A percentile compares a stretch with the other conserved stretches of the same genome.
These are phyloP conservation scores for Ectemnius continuus DNA, from an alignment of 2,888 invertebrate species.

Conservation along the genomic window DNA sequence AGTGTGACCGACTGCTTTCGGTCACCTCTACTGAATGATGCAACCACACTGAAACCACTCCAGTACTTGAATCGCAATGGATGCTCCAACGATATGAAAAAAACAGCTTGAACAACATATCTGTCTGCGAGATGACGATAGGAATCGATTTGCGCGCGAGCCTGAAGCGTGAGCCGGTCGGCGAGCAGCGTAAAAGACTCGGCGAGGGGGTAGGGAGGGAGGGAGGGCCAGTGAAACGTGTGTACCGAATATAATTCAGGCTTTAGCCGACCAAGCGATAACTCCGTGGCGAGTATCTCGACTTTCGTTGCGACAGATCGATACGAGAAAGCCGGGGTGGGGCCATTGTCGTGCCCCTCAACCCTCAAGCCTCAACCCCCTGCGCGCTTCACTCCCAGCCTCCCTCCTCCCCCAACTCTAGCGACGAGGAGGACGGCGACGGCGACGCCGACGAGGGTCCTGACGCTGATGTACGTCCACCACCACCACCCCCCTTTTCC, in stretches of 20 bases:
- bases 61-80: too few species aligned
- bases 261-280: constrained; percentile 64
- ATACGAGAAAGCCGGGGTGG: constrained; percentile 64
- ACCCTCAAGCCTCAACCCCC: constrained; percentile 25
- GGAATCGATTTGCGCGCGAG: too few species aligned
- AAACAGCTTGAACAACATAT: too few species aligned
- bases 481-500: constrained; percentile 25
- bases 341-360: constrained; percentile 57
- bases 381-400: constrained; percentile 35
- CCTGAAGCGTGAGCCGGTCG: too few species aligned
- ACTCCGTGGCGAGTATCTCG: constrained; percentile 61
- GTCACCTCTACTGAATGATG: too few species aligned
- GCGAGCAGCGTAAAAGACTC: too few species aligned
- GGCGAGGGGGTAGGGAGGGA: too few species aligned
- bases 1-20: constrained; percentile 21
- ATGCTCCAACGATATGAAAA: too few species aligned
- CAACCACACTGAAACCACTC: too few species aligned
- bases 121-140: too few species aligned
- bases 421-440: constrained; percentile 48
- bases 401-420: constrained; percentile 33
- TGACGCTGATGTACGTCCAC: constrained; percentile 56
- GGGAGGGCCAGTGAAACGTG: too few species aligned
- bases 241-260: constrained; percentile 45
- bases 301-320: constrained; percentile 70
- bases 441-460: constrained; percentile 62